Conservation (phyloP, 1,140 invertebrate species). For the Apis florea region DNA sequence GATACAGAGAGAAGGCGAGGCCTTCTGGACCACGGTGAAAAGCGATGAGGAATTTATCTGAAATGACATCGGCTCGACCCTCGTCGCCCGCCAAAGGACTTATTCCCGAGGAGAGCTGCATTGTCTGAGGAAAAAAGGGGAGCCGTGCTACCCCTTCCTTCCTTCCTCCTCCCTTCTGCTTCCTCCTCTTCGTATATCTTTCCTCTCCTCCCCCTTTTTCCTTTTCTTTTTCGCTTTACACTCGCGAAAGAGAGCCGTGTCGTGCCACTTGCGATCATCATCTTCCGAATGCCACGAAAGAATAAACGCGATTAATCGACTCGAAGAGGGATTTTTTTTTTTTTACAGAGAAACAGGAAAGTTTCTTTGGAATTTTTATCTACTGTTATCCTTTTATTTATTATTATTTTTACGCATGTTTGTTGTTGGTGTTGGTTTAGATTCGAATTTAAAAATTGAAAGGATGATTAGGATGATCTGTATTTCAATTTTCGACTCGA, state of each 20-base stretch:
- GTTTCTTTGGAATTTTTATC: neutral
- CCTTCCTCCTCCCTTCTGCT: neutral
- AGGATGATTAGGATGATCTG: too few relatives aligned
- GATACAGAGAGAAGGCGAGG: conserved; percentile 21
- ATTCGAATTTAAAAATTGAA: too few relatives aligned
- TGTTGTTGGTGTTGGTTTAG: too few relatives aligned
- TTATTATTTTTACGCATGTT: too few relatives aligned
- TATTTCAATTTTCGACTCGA: too few relatives aligned
- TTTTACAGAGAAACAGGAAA: too few relatives aligned
- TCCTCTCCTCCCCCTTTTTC: neutral
- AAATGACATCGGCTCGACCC: conserved; percentile 78
- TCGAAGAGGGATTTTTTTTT: neutral
- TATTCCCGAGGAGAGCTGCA: conserved; percentile 47
- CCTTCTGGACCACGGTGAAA: conserved; percentile 66
- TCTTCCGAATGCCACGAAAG: neutral
- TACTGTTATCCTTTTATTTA: too few relatives aligned
- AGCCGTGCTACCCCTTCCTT: conserved; percentile 14
- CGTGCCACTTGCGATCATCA: conserved; percentile 36
- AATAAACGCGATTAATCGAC: conserved; percentile 30
- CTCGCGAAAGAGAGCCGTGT: conserved; percentile 14
- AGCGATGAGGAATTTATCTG: conserved; percentile 75
- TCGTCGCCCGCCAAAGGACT: conserved; percentile 62
- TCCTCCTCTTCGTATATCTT: too few relatives aligned
- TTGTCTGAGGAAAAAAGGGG: conserved; percentile 31
- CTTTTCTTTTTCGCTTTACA: neutral